phyloP scores from a whole-genome alignment of 2,888 invertebrate species.

The Lomographa bimaculata region DNA sequence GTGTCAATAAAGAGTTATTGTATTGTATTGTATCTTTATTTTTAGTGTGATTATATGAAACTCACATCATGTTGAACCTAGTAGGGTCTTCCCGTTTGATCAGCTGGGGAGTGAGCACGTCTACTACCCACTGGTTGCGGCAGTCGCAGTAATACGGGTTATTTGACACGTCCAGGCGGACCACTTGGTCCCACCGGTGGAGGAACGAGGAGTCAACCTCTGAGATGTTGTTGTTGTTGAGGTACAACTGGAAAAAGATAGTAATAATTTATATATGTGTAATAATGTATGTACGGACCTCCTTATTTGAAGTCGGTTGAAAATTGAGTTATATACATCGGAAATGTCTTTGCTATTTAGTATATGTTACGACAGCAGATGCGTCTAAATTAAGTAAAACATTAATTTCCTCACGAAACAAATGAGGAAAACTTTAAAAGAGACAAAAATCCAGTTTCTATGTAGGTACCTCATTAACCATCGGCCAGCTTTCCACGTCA shows the following conservation, averaged over 20 bases:
- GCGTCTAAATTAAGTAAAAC: too few relatives aligned
- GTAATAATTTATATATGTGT: too few relatives aligned
- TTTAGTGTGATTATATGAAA: conserved; percentile 4
- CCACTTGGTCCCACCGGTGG: conserved; percentile 86
- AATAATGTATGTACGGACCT: too few relatives aligned
- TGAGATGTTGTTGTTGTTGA: conserved; percentile 88
- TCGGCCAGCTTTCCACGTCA: conserved; percentile 79
- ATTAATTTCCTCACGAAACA: too few relatives aligned
- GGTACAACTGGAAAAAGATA: conserved; percentile 81
- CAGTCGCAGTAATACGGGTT: conserved; percentile 92
- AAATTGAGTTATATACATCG: too few relatives aligned
- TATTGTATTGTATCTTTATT: too few relatives aligned
- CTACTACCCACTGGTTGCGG: conserved; percentile 87
- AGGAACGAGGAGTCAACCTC: conserved; percentile 82
- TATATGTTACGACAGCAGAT: too few relatives aligned
- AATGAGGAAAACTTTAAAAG: too few relatives aligned
- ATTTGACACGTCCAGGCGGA: conserved; percentile 84
- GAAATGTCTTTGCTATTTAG: too few relatives aligned
- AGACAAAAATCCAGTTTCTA: too few relatives aligned
- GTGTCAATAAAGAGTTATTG: too few relatives aligned
- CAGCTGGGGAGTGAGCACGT: conserved; percentile 82
- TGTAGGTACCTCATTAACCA: conserved; percentile 85
- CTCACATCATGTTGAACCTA: conserved; percentile 67
- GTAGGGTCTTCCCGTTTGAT: conserved; percentile 52
- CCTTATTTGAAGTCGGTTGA: too few relatives aligned